These are phyloP conservation scores for Pterocles burchelli DNA, from an alignment of 2,113 vertebrate genomes.

Conservation along the genomic window DNA sequence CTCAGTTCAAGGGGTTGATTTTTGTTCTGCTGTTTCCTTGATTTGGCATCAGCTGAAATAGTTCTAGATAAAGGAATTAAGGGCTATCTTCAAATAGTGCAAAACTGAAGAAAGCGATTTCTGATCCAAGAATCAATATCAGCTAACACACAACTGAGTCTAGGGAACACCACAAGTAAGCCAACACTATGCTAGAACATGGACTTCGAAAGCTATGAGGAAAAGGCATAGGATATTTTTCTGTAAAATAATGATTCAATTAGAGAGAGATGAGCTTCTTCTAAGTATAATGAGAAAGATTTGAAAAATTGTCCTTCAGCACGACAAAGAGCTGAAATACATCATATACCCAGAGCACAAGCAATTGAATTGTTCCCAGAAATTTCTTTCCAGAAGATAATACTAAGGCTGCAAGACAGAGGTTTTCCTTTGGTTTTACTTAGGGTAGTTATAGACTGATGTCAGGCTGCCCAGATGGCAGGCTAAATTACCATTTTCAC, in stretches of 20 bases:
- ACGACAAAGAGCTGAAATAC: neutral
- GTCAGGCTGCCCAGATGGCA: neutral
- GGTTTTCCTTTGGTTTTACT: neutral
- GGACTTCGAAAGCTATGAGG: neutral
- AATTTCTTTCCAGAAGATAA: neutral
- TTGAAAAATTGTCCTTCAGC: neutral
- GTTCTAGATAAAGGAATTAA: neutral
- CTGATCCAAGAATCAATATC: neutral
- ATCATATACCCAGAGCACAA: neutral
- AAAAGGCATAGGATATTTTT: neutral
- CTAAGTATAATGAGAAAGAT: neutral
- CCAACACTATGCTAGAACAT: neutral
- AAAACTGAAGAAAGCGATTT: neutral
- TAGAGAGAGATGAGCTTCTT: neutral
- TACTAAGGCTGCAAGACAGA: neutral
- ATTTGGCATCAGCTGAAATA: neutral
- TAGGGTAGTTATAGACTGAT: neutral
- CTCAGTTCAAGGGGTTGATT: neutral
- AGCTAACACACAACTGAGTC: neutral
- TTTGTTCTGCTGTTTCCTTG: neutral
- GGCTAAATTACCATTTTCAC: neutral
- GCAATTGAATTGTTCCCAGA: neutral
- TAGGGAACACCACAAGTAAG: neutral
- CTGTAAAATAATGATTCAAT: neutral
- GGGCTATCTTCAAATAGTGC: neutral